Evolutionary conservation across 2,797 vertebrate species (phyloP).

Genomic region (Poeciliopsis gracilis): DNA sequence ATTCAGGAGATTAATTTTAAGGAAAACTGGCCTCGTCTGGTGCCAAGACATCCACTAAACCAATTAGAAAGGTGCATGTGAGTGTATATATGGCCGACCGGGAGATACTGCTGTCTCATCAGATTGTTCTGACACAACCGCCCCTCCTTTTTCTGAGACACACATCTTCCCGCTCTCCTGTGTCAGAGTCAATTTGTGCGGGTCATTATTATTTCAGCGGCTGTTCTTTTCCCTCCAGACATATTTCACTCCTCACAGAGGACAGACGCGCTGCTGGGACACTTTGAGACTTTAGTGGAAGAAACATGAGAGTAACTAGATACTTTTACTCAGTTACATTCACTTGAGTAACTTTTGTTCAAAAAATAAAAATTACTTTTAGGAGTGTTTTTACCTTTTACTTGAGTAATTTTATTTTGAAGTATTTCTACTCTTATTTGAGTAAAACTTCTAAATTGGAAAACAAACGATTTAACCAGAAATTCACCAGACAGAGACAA

Average conservation of each 20-base stretch:
- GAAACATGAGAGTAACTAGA: background rate
- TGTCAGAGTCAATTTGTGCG: slow-evolving; percentile 65
- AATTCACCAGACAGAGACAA: too few species aligned
- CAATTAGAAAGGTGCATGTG: slow-evolving; percentile 67
- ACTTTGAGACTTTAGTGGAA: slow-evolving; percentile 23
- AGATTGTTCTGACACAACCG: slow-evolving; percentile 57
- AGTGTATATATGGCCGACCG: slow-evolving; percentile 37
- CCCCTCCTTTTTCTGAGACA: slow-evolving; percentile 29
- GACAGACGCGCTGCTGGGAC: slow-evolving; percentile 6
- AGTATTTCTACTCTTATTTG: too few species aligned
- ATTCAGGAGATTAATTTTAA: slow-evolving; percentile 77
- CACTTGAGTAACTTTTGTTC: too few species aligned
- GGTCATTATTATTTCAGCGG: slow-evolving; percentile 75
- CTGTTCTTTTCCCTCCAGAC: slow-evolving; percentile 46
- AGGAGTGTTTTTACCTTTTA: too few species aligned
- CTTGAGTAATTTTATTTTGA: too few species aligned
- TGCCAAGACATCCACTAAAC: slow-evolving; percentile 76
- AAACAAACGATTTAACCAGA: too few species aligned
- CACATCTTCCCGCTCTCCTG: slow-evolving; percentile 44
- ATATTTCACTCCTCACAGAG: slow-evolving; percentile 31
- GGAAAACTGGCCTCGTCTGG: slow-evolving; percentile 58
- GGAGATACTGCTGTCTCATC: slow-evolving; percentile 74
- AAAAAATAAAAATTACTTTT: too few species aligned
- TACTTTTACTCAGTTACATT: too few species aligned
- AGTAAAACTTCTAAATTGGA: too few species aligned